Conservation (phyloP, 2,113 vertebrate species). For the Lepidothrix coronata region DNA sequence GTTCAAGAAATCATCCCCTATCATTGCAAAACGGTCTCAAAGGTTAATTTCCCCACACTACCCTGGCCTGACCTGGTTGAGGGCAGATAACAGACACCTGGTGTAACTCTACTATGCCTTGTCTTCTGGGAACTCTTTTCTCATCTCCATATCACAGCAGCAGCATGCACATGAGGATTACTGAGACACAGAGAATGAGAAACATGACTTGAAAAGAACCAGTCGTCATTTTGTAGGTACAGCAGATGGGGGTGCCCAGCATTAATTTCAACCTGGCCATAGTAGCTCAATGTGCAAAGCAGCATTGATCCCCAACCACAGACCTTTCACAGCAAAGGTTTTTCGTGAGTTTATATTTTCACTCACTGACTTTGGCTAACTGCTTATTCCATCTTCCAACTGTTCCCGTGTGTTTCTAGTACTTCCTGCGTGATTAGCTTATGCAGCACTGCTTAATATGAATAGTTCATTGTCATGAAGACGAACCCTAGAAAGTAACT, state of each 20-base stretch:
- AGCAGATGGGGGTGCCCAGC: not conserved
- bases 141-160: not conserved
- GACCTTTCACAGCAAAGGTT: accelerated
- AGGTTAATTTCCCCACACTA: not conserved
- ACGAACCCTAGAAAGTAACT: not conserved
- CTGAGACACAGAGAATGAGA: not conserved
- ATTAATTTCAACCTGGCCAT: not conserved
- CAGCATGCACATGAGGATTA: not conserved
- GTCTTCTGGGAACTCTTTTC: not conserved
- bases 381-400: not conserved
- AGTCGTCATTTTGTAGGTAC: too few species aligned
- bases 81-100: not conserved
- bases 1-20: not conserved
- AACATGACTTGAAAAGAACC: not conserved
- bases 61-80: accelerated
- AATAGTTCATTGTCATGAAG: accelerated
- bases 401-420: not conserved
- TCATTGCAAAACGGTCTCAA: not conserved
- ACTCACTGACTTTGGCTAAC: not conserved
- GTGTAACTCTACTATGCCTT: not conserved
- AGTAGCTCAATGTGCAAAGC: not conserved
- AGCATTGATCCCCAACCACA: not conserved
- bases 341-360: not conserved
- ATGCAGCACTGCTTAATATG: not conserved
- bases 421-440: not conserved